These are phyloP conservation scores for Lepus americanus DNA, from an alignment of 2,113 vertebrate species.

Conservation along the genomic window DNA sequence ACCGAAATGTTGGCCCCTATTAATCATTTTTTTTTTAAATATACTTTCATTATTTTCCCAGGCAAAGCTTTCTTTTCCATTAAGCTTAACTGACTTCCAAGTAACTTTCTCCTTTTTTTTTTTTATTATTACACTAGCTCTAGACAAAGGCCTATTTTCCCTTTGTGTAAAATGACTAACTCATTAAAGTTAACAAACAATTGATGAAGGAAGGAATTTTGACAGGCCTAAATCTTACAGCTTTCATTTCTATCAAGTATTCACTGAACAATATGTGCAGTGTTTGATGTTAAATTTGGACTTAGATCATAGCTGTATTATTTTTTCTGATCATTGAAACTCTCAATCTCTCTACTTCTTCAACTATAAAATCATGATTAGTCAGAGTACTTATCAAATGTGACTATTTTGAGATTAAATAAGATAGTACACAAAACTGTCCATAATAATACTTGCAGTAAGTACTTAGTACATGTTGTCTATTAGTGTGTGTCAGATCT, in stretches of 20 bases:
- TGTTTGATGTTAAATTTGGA: background rate
- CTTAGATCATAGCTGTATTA: background rate
- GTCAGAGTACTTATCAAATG: background rate
- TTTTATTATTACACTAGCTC: background rate
- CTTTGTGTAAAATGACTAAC: background rate
- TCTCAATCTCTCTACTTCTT: background rate
- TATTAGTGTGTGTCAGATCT: background rate
- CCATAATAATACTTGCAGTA: background rate
- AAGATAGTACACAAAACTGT: background rate
- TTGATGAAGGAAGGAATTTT: background rate
- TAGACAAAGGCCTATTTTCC: background rate
- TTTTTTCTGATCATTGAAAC: background rate
- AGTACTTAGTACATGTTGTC: background rate
- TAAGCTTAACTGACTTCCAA: conserved; percentile 3
- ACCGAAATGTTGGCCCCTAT: too few relatives aligned
- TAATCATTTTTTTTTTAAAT: background rate
- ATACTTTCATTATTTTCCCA: background rate
- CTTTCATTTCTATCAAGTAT: conserved; percentile 7
- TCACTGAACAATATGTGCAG: background rate
- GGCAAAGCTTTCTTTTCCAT: background rate
- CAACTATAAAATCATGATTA: background rate
- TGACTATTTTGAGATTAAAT: background rate
- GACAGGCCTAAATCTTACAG: background rate
- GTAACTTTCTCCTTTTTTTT: background rate
- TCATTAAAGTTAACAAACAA: background rate